phyloP scores from a whole-genome alignment of 2,113 vertebrate genomes.

The Cheirogaleus medius region DNA sequence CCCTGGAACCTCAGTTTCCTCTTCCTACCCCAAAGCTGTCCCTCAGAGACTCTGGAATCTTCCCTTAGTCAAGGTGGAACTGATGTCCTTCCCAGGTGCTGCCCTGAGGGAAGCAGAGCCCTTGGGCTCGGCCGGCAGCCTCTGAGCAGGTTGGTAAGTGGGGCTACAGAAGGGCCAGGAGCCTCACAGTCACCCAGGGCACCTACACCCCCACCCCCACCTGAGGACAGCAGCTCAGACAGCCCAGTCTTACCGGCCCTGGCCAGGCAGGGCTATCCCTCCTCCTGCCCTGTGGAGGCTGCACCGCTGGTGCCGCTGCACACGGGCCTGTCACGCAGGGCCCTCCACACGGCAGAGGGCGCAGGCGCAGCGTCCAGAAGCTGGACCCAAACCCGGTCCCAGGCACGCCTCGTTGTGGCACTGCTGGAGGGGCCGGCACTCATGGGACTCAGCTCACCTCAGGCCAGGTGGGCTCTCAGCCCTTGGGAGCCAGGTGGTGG shows the following conservation, averaged over 20 bases:
- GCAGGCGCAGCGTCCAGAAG: accelerated
- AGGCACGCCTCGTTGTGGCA: no score
- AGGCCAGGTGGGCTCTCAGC: not conserved
- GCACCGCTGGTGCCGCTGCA: accelerated
- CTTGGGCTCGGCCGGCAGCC: no score
- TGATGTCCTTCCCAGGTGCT: not conserved
- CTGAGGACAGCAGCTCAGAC: no score
- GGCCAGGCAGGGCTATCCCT: not conserved
- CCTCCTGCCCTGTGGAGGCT: no score
- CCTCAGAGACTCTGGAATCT: not conserved
- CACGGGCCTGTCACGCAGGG: not conserved
- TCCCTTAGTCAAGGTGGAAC: not conserved
- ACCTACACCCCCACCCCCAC: accelerated
- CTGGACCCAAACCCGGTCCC: not conserved
- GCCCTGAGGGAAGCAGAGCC: not conserved
- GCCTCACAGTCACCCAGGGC: not conserved
- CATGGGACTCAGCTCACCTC: not conserved
- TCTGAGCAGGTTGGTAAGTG: not conserved
- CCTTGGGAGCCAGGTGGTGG: not conserved
- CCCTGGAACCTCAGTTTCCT: not conserved
- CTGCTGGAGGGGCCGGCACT: not conserved
- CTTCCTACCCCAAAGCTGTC: not conserved
- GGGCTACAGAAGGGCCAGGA: not conserved
- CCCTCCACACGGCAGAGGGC: accelerated
- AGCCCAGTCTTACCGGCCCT: not conserved